A percentile compares a stretch with the other conserved stretches of the same genome.
Conservation (phyloP, 1,140 invertebrate genomes). For the Lepidurus packardi region DNA sequence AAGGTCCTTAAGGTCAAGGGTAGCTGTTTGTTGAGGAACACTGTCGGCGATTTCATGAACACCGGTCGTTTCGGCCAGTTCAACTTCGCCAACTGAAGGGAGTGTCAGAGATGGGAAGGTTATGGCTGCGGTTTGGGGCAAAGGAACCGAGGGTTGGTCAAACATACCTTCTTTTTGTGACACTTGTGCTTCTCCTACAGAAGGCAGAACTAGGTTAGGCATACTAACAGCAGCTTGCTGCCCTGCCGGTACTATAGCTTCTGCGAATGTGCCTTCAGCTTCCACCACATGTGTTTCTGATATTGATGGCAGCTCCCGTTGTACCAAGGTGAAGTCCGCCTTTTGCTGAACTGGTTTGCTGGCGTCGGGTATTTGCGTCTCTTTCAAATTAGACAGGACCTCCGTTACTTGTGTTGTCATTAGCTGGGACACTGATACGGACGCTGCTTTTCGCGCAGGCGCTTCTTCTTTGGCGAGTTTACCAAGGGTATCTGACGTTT, state of each 20-base stretch:
- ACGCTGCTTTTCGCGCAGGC: background rate
- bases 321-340: background rate
- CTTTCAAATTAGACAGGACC: background rate
- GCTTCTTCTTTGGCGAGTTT: background rate
- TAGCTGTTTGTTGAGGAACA: background rate
- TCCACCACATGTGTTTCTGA: background rate
- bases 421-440: background rate
- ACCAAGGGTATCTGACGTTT: background rate
- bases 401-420: background rate
- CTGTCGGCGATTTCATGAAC: background rate
- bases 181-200: background rate
- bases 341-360: background rate
- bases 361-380: background rate
- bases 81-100: constrained; percentile 8
- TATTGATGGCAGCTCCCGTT: background rate
- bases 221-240: constrained; percentile 22
- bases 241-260: background rate
- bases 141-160: background rate
- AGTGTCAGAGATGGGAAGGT: background rate
- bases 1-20: background rate
- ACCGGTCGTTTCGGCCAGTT: background rate
- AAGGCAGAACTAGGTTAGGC: background rate
- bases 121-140: background rate
- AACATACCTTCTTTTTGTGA: constrained; percentile 24
- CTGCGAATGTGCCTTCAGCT: background rate